Percentiles rank a stretch among this genome's conserved stretches.
These are phyloP conservation scores for Dryobates pubescens DNA, from an alignment of 2,797 vertebrate species.

Conservation along the genomic window DNA sequence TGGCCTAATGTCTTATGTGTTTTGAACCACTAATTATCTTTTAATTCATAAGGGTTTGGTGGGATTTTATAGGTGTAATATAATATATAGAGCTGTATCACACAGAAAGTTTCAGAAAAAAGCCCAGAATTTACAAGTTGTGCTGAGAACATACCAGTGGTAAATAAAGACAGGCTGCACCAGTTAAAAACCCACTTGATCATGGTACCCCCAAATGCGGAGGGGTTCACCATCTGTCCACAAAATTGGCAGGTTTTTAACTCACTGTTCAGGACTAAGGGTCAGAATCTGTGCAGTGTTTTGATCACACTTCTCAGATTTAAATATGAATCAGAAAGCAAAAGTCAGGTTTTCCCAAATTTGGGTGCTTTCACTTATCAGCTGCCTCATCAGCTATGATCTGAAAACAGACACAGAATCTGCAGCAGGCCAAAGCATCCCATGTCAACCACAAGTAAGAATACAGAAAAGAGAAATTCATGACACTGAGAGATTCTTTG, in stretches of 20 bases:
- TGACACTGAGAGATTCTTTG: background rate
- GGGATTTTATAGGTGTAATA: slow-evolving; percentile 82
- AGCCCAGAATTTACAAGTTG: slow-evolving; percentile 66
- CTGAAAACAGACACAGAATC: background rate
- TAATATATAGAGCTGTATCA: slow-evolving; percentile 79
- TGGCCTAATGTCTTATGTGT: slow-evolving; percentile 81
- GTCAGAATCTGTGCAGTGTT: background rate
- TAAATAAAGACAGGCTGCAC: slow-evolving; percentile 71
- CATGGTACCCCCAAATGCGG: background rate
- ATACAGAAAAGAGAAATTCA: background rate
- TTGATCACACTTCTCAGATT: background rate
- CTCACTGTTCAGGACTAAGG: background rate
- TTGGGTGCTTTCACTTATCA: background rate
- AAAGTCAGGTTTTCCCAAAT: background rate
- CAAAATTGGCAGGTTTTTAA: background rate
- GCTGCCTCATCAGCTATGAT: background rate
- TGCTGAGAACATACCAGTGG: slow-evolving; percentile 61
- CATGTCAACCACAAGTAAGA: background rate
- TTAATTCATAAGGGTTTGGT: slow-evolving; percentile 88
- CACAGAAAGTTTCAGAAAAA: slow-evolving; percentile 73
- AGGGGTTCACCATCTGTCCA: background rate
- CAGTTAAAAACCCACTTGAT: slow-evolving; percentile 53
- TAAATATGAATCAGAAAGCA: background rate
- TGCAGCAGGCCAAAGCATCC: background rate
- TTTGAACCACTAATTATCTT: slow-evolving; percentile 92